These are phyloP conservation scores for Gambusia holbrooki DNA, from an alignment of 2,113 vertebrate genomes.

Conservation along the genomic window DNA sequence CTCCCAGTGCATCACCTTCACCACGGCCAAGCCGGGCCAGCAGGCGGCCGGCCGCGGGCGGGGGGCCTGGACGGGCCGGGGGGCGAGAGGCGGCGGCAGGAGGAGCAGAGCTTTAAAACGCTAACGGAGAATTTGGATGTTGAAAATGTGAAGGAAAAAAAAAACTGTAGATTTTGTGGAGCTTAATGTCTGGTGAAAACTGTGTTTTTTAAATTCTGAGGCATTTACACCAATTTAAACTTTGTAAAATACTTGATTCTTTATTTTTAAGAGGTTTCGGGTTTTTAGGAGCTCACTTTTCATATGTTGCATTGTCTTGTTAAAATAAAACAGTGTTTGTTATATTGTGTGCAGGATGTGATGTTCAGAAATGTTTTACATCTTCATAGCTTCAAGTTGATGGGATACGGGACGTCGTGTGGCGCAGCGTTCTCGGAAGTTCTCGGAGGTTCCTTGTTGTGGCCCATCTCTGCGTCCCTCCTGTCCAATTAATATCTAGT, in stretches of 20 bases:
- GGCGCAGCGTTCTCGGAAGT: too few species aligned
- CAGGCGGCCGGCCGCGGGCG: conserved; percentile 63
- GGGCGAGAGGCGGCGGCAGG: not conserved
- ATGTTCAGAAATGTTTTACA: not conserved
- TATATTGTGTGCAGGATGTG: not conserved
- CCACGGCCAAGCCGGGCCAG: conserved; percentile 84
- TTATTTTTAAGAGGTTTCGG: conserved; percentile 4
- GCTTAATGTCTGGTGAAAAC: not conserved
- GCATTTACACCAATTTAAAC: conserved; percentile 6
- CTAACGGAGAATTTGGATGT: conserved; percentile 5
- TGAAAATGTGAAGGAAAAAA: not conserved
- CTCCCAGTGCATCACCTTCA: conserved; percentile 91
- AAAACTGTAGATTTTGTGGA: not conserved
- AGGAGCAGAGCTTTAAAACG: conserved; percentile 44
- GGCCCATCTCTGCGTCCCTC: too few species aligned
- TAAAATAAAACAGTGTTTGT: conserved; percentile 38
- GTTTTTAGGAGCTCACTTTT: conserved; percentile 10
- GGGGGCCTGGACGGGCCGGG: conserved; percentile 19
- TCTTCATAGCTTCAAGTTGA: too few species aligned
- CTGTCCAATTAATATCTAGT: too few species aligned
- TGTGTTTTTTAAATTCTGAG: conserved; percentile 3
- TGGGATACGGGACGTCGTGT: too few species aligned
- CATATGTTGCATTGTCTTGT: conserved; percentile 1
- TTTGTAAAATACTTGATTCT: not conserved
- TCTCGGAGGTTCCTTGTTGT: too few species aligned